phyloP scores from a whole-genome alignment of 2,113 vertebrate species.

The Pogonocichla stellata region DNA sequence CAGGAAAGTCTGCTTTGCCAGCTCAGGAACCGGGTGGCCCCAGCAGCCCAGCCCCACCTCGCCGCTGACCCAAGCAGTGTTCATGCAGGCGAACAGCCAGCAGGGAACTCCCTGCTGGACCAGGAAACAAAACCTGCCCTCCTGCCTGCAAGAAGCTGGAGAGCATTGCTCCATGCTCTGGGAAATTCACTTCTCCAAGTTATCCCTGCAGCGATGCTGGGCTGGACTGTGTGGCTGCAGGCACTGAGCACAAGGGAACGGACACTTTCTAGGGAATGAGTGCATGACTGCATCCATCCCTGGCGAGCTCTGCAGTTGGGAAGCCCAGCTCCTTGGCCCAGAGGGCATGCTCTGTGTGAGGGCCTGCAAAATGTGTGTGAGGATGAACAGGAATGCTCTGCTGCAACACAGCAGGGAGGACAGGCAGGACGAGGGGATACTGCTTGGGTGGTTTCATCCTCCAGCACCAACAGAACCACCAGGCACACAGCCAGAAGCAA shows the following conservation, averaged over 20 bases:
- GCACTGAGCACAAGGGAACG: background rate
- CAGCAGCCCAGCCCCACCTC: constrained; percentile 46
- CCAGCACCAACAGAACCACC: rapidly evolving
- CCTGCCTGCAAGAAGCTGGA: background rate
- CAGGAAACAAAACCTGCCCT: constrained; percentile 25
- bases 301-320: background rate
- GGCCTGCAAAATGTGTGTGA: rapidly evolving
- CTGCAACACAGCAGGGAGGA: background rate
- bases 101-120: constrained; percentile 30
- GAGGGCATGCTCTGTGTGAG: background rate
- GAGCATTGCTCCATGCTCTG: background rate
- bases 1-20: constrained; percentile 62
- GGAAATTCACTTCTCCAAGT: background rate
- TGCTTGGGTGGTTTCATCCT: background rate
- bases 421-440: rapidly evolving
- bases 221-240: background rate
- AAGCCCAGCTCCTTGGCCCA: background rate
- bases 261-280: background rate
- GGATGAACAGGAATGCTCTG: background rate
- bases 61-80: background rate
- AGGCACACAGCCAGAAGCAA: background rate
- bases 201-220: background rate
- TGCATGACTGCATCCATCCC: background rate
- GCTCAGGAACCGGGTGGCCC: background rate
- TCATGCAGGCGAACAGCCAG: background rate